Percentiles rank a stretch among this genome's conserved stretches.
These are phyloP conservation scores for Mustelus asterias DNA, from an alignment of 2,113 vertebrate species.

Conservation along the genomic window DNA sequence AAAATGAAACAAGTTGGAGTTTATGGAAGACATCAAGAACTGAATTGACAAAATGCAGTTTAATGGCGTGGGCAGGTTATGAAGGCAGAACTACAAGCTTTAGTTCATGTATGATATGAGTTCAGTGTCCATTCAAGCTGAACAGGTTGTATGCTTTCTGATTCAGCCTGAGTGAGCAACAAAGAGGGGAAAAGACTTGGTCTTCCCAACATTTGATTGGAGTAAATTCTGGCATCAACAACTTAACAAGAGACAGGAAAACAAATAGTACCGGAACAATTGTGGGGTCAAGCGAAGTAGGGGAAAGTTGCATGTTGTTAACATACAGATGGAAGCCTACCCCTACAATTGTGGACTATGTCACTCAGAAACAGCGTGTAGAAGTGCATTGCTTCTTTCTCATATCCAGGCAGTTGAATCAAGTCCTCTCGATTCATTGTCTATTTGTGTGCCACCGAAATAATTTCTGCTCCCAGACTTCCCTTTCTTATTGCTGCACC, in stretches of 20 bases:
- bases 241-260: background rate
- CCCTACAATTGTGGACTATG: background rate
- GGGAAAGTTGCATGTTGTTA: background rate
- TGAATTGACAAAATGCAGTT: background rate
- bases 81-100: background rate
- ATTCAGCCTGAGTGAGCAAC: background rate
- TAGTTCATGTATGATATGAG: too few relatives aligned
- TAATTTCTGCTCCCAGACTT: background rate
- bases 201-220: background rate
- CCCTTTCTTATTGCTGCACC: background rate
- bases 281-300: background rate
- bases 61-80: background rate
- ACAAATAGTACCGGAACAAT: background rate
- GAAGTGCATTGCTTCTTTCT: background rate
- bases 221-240: background rate
- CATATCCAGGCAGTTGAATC: background rate
- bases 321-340: background rate
- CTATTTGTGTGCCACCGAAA: background rate
- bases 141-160: background rate
- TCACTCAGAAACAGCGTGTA: background rate
- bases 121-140: background rate
- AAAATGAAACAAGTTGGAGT: background rate
- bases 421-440: background rate
- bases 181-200: background rate
- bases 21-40: background rate